Evolutionary conservation across 2,113 vertebrate species (phyloP).

Genomic region (Notarius quadriscutis): DNA sequence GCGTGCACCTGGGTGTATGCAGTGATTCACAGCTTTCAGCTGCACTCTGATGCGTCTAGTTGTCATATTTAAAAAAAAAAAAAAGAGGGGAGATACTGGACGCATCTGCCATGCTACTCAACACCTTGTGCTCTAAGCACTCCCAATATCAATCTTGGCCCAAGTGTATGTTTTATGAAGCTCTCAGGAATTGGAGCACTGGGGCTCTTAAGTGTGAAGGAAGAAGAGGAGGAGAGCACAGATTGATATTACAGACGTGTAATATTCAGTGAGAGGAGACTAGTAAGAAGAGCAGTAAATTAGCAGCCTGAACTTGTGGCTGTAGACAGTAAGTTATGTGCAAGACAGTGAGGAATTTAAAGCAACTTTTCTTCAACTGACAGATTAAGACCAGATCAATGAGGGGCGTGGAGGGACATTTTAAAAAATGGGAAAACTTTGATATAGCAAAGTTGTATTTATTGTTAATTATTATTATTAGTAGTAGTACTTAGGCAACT

Average conservation of each 20-base stretch:
- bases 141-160: constrained; percentile 55
- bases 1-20: constrained; percentile 26
- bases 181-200: constrained; percentile 52
- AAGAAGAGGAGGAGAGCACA: constrained; percentile 56
- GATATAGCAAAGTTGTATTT: background rate
- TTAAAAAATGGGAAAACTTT: background rate
- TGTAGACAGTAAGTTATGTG: constrained; percentile 27
- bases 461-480: too few species aligned
- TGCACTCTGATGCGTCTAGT: constrained; percentile 54
- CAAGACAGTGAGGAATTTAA: constrained; percentile 30
- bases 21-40: constrained; percentile 66
- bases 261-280: constrained; percentile 41
- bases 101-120: constrained; percentile 61
- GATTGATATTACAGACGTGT: constrained; percentile 59
- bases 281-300: constrained; percentile 62
- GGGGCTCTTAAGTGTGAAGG: constrained; percentile 50
- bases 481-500: too few species aligned
- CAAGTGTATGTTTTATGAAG: constrained; percentile 63
- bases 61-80: constrained; percentile 61
- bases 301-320: constrained; percentile 56
- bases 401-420: background rate
- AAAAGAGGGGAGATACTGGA: constrained; percentile 53
- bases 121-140: constrained; percentile 51
- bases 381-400: background rate
- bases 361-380: background rate